Evolutionary conservation across 2,888 invertebrate species (phyloP).

Genomic region (Pimpla rufipes): DNA sequence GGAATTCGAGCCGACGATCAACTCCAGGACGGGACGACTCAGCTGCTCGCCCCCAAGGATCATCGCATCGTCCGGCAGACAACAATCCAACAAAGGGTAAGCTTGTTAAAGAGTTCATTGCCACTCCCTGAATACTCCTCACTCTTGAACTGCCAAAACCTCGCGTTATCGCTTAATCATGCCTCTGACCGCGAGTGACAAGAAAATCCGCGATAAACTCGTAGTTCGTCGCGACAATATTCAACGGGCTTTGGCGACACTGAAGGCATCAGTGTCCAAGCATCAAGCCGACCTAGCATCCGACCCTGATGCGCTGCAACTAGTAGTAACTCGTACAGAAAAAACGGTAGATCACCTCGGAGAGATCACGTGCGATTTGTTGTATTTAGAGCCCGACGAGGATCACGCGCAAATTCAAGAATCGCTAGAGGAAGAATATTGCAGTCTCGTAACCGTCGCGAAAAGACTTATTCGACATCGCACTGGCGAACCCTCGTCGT

Average conservation of each 20-base stretch:
- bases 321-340: not conserved
- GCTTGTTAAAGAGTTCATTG: constrained; percentile 16
- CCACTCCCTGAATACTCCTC: constrained; percentile 3
- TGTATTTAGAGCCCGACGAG: not conserved
- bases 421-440: not conserved
- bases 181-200: not conserved
- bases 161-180: constrained; percentile 8
- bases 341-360: not conserved
- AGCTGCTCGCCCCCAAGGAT: constrained; percentile 16
- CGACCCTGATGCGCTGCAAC: not conserved
- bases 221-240: constrained; percentile 9
- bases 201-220: constrained; percentile 15
- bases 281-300: constrained; percentile 10
- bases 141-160: not conserved
- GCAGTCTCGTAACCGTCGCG: not conserved
- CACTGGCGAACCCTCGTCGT: not conserved
- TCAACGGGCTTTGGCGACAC: not conserved
- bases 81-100: constrained; percentile 8
- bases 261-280: too few species aligned
- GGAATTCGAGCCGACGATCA: constrained; percentile 7
- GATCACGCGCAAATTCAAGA: not conserved
- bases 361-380: not conserved
- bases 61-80: not conserved
- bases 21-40: not conserved
- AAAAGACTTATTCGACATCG: not conserved